phyloP scores from a whole-genome alignment of 2,113 vertebrate species.

The Prunella himalayana region DNA sequence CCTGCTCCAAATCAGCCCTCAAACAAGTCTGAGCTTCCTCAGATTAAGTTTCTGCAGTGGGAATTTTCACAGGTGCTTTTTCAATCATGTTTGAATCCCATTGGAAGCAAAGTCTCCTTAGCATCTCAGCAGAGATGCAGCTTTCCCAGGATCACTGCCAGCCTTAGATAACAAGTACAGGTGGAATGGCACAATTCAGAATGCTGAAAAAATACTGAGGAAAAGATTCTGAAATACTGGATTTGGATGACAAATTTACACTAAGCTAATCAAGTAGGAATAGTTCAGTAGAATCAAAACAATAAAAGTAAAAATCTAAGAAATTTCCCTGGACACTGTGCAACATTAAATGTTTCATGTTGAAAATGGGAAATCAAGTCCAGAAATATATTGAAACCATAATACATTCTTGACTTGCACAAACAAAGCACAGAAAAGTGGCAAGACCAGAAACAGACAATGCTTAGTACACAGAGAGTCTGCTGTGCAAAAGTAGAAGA shows the following conservation, averaged over 20 bases:
- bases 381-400: not conserved
- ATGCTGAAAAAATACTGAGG: not conserved
- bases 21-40: not conserved
- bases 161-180: not conserved
- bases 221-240: not conserved
- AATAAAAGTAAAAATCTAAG: not conserved
- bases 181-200: not conserved
- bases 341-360: not conserved
- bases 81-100: not conserved
- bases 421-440: slow-evolving; percentile 19
- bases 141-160: not conserved
- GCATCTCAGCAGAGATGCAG: not conserved
- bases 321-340: not conserved
- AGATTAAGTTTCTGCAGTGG: not conserved
- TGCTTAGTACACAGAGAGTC: not conserved
- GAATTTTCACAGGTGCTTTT: not conserved
- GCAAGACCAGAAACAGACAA: slow-evolving; percentile 17
- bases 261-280: not conserved
- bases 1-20: not conserved
- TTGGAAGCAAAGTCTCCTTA: not conserved
- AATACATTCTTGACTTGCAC: not conserved
- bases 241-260: not conserved
- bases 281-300: not conserved
- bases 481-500: not conserved
- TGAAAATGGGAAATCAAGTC: slow-evolving; percentile 45